Percentiles rank a stretch among this genome's conserved stretches.
These are phyloP conservation scores for Drosophila triauraria DNA, from an alignment of 1,140 invertebrate genomes.

Conservation along the genomic window DNA sequence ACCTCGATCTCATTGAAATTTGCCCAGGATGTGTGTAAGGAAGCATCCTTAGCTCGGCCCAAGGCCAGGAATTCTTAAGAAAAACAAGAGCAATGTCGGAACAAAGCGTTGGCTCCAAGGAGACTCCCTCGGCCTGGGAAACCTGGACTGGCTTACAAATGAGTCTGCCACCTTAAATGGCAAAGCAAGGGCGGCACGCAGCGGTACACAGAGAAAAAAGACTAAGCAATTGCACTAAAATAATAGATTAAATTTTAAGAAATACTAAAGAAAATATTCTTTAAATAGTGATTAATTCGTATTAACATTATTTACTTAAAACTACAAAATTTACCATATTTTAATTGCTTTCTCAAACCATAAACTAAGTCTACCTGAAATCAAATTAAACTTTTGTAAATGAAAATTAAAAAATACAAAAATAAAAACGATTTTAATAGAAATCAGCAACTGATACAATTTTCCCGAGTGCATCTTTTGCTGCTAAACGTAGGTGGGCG, in stretches of 20 bases:
- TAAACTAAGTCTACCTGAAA: background rate
- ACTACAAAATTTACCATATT: too few relatives aligned
- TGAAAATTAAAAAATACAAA: background rate
- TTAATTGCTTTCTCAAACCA: background rate
- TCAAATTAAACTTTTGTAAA: too few relatives aligned
- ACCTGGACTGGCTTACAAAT: slow-evolving; percentile 48
- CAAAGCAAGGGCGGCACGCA: slow-evolving; percentile 40
- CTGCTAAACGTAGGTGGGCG: slow-evolving; percentile 7
- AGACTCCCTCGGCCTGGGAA: slow-evolving; percentile 6
- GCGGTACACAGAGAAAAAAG: slow-evolving; percentile 5
- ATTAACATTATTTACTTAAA: background rate
- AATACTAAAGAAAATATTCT: background rate
- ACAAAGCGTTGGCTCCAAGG: slow-evolving; percentile 25
- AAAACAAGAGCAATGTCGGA: slow-evolving; percentile 34
- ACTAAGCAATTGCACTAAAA: too few relatives aligned
- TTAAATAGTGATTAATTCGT: too few relatives aligned
- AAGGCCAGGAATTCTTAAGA: slow-evolving; percentile 45
- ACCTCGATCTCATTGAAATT: slow-evolving; percentile 26
- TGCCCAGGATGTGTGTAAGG: slow-evolving; percentile 1
- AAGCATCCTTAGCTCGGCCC: slow-evolving; percentile 26
- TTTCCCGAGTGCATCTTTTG: background rate
- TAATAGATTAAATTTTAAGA: background rate
- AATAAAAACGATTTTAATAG: background rate
- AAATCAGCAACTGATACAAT: background rate
- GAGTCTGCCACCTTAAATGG: slow-evolving; percentile 37